Base-by-base conservation (phyloP, 2,113 vertebrate species). In the Gyps fulvus region DNA sequence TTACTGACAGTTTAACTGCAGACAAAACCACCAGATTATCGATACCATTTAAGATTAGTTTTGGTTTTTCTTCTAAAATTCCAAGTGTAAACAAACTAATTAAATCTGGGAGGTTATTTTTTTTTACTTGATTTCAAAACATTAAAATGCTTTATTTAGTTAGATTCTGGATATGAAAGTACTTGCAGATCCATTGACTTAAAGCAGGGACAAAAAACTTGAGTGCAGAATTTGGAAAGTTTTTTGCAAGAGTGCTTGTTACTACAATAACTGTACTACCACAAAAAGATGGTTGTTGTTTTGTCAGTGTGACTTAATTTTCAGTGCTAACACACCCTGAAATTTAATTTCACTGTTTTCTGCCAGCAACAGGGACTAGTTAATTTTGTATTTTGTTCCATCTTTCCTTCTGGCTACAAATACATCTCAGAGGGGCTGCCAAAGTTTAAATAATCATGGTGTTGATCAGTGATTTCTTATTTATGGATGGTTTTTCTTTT, bases 401-500 rank as follows among this genome's bases (percentile, higher is more conserved):
- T 94, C 89, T 98, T 97, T 94, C 66, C 84, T 96, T 88, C 96
- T 95, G 95, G 96, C 97, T 97, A 90, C 82, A 92, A 63, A 85
- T 96, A 79, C 36, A 83, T 92, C 76, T 89, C 92, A 89, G 83
- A 95, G 63, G 79, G 52, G 87, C 87, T 98, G 89, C 76, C 86
- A 94, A 94, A 89, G n/a, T 66, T 97, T 92, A 94, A 97, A 97
- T 87, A 74, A 95, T 97, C 63, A 31, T 88, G 84, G 76, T 93
- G 82, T 95, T 96, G 52, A 96, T 95, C 77, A 65, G 54, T 94
- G 90, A 97, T 90, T 94, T 96, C 95, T 98, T 97, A 94, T 92
- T 94, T 93, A 83, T 89, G 83, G 71, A 78, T 92, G 42, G 5
- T 81, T 95, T 97, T 93, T 93, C 70, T 92, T 70, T 94, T 67